Percentiles rank a stretch among this genome's conserved stretches.
Conservation (phyloP, 2,888 invertebrate species). For the Eremobia ochroleuca region DNA sequence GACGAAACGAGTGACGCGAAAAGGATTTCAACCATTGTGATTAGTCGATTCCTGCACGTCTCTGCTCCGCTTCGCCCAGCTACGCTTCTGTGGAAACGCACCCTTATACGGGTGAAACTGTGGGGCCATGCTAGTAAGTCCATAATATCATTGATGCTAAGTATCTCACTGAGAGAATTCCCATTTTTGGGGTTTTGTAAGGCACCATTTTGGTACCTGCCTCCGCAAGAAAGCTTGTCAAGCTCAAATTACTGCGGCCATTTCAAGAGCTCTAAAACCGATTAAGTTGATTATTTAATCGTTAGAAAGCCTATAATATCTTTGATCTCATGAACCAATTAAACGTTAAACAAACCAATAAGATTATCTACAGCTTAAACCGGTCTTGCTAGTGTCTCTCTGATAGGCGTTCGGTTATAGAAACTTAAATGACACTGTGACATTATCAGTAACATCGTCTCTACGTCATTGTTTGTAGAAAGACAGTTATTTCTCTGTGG, state of each 20-base stretch:
- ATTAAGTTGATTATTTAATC: conserved; percentile 45
- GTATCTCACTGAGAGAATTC: neutral
- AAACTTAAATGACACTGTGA: conserved; percentile 20
- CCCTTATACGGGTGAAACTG: neutral
- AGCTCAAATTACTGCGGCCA: neutral
- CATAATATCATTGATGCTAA: neutral
- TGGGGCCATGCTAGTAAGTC: neutral
- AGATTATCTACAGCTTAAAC: conserved; percentile 59
- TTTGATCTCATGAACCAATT: conserved; percentile 60
- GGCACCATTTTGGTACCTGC: neutral
- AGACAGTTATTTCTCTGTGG: too few relatives aligned
- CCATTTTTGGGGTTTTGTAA: too few relatives aligned
- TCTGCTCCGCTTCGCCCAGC: too few relatives aligned
- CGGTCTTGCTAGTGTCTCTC: conserved; percentile 28
- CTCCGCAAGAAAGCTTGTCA: neutral
- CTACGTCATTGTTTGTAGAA: neutral
- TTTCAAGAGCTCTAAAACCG: conserved; percentile 18
- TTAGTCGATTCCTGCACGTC: too few relatives aligned
- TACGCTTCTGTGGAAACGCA: too few relatives aligned
- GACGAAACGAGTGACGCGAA: too few relatives aligned
- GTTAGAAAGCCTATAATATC: conserved; percentile 56
- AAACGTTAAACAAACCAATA: conserved; percentile 46
- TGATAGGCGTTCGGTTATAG: conserved; percentile 35
- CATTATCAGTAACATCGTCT: neutral
- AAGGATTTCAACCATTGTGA: too few relatives aligned